phyloP scores from a whole-genome alignment of 2,113 vertebrate genomes.

The Coptodon rendalli region DNA sequence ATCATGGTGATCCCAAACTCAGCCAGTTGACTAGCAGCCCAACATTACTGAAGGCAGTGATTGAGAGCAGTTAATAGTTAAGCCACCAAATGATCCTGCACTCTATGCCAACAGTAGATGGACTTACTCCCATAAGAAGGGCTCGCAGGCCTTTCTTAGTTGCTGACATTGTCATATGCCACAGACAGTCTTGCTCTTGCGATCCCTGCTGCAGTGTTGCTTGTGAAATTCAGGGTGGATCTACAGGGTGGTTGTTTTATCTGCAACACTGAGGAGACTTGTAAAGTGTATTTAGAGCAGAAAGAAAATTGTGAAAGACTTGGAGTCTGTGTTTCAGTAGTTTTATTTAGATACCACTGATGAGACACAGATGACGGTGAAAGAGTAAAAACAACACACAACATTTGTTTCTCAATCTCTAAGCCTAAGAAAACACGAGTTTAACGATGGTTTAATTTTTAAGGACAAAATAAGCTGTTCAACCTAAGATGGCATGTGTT shows the following conservation, averaged over 20 bases:
- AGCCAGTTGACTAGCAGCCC: slow-evolving; percentile 44
- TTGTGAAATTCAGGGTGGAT: neutral
- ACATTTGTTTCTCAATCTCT: neutral
- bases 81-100: slow-evolving; percentile 5
- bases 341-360: neutral
- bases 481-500: neutral
- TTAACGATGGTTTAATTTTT: neutral
- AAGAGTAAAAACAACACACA: neutral
- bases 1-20: slow-evolving; percentile 28
- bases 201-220: neutral
- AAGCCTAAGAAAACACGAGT: neutral
- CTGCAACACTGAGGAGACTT: neutral
- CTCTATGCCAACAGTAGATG: neutral
- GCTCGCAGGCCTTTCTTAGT: neutral
- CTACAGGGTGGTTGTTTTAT: neutral
- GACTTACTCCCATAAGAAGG: neutral
- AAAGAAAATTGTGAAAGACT: neutral
- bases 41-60: slow-evolving; percentile 5
- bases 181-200: neutral
- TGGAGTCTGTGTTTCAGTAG: neutral
- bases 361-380: neutral
- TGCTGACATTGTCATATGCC: neutral
- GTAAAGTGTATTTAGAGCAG: neutral
- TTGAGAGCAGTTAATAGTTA: slow-evolving; percentile 23
- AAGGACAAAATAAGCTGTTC: neutral